These are phyloP conservation scores for Heliconius charithonia DNA, from an alignment of 2,888 invertebrate genomes.

Conservation along the genomic window DNA sequence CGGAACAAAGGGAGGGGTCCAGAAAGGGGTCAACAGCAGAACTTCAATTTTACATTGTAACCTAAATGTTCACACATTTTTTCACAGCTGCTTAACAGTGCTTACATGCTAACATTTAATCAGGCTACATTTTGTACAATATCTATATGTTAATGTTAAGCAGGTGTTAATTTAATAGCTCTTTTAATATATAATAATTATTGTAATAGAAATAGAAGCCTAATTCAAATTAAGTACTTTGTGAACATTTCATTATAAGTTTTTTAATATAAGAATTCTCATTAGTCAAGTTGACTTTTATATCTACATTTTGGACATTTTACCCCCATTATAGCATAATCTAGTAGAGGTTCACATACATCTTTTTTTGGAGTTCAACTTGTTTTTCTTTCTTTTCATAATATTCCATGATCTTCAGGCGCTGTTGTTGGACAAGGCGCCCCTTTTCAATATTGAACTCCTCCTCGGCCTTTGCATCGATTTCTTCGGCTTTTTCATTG, in stretches of 20 bases:
- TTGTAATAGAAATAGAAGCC: too few species aligned
- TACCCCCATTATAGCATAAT: neutral
- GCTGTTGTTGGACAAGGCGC: slow-evolving; percentile 98
- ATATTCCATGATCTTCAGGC: slow-evolving; percentile 99
- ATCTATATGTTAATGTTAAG: too few species aligned
- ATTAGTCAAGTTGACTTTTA: neutral
- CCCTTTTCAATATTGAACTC: slow-evolving; percentile 99
- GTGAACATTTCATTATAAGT: too few species aligned
- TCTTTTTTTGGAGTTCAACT: slow-evolving; percentile 99
- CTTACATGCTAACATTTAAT: neutral
- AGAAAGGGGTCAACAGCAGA: neutral
- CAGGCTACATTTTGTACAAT: neutral
- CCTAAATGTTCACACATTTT: too few species aligned
- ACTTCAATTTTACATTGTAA: neutral
- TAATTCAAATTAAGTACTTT: too few species aligned
- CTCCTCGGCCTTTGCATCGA: slow-evolving; percentile 99
- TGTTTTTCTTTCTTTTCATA: slow-evolving; percentile 99
- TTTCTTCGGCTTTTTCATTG: slow-evolving; percentile 99
- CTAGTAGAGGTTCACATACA: slow-evolving; percentile 84
- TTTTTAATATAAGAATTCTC: too few species aligned
- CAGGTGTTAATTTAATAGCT: too few species aligned
- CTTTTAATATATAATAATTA: too few species aligned
- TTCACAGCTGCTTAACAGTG: too few species aligned
- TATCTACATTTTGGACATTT: neutral
- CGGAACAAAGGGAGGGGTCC: neutral